Conservation (phyloP, 1,140 invertebrate species). For the Dendrolimus punctatus region DNA sequence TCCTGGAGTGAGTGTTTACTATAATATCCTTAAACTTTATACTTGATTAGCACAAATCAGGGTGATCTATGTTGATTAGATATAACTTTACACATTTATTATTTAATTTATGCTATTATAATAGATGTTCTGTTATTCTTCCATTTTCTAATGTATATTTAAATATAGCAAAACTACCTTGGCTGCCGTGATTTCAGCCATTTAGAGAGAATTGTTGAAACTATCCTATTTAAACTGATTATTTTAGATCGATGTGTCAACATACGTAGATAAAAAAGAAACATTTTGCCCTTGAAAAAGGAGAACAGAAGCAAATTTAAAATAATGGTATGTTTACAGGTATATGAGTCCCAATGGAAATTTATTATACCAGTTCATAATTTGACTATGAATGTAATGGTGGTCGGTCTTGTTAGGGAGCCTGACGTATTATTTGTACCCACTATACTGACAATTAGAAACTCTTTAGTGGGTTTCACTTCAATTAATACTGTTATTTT, state of each 20-base stretch:
- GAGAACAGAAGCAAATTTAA: not conserved
- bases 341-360: slow-evolving; percentile 59
- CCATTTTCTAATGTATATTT: too few relatives aligned
- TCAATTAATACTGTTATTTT: slow-evolving; percentile 36
- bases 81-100: too few relatives aligned
- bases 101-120: too few relatives aligned
- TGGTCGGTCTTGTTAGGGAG: slow-evolving; percentile 53
- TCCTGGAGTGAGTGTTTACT: slow-evolving; percentile 32
- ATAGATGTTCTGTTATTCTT: too few relatives aligned
- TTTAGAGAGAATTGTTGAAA: too few relatives aligned
- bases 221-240: too few relatives aligned
- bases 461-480: slow-evolving; percentile 54
- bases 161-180: too few relatives aligned
- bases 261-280: too few relatives aligned
- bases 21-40: not conserved
- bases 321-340: slow-evolving; percentile 22
- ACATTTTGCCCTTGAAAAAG: too few relatives aligned
- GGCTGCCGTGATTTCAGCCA: too few relatives aligned
- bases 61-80: not conserved
- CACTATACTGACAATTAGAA: slow-evolving; percentile 48
- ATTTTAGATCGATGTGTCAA: too few relatives aligned
- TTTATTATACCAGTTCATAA: slow-evolving; percentile 40
- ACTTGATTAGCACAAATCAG: not conserved
- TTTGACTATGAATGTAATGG: slow-evolving; percentile 39
- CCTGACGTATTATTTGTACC: slow-evolving; percentile 52